Base-by-base conservation (phyloP, 2,113 vertebrate genomes). In the Marmota monax region DNA sequence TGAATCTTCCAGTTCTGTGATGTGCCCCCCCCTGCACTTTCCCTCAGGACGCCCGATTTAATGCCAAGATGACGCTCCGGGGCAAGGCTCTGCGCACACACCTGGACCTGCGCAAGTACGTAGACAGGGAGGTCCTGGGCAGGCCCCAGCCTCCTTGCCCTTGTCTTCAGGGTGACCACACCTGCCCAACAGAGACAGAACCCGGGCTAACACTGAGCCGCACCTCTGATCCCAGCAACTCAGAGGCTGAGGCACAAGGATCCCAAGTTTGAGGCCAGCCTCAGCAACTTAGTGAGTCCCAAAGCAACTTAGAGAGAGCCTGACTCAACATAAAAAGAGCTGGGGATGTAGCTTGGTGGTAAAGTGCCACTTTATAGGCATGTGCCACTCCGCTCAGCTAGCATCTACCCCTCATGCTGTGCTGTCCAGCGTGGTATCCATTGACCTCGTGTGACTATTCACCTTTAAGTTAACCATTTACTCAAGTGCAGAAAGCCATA, bases 101-200 rank as follows among this genome's bases (percentile, higher is more conserved):
- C 17, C 98, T 99, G 95, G 99, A 99, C 96, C 98, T 99, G 45
- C 98, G 99, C 97, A 99, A 99, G 99, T 99, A 98, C 0, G 94
- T 12, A 53, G 69, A 29, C 10, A 2, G 42, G 23, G 45, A 13
- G 77, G 27, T n/a, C 25, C n/a, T 4, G 72, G 39, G 42, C 3
- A 0, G 72, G 0, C 20, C 39, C 8, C 0, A 1, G 0, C 3
- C 42, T 82, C 67, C 2, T 37, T 2, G 42, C 23, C 22, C 51
- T 0, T 13, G 12, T 23, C 37, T 32, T 61, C 3, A 17, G 51
- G 39, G 53, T 45, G 39, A 29, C 27, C 45, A 39, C 27, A 34
- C 2, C 87, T 73, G 42, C 51, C 76, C 51, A 4, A 7, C 0
- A 63, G 42, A 88, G 6, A 6, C 0, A 63, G 42, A 84, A 29